Evolutionary conservation across 2,888 invertebrate species (phyloP), one percentile per base, ranked within the genome.

Genomic region (Latrodectus hesperus): DNA sequence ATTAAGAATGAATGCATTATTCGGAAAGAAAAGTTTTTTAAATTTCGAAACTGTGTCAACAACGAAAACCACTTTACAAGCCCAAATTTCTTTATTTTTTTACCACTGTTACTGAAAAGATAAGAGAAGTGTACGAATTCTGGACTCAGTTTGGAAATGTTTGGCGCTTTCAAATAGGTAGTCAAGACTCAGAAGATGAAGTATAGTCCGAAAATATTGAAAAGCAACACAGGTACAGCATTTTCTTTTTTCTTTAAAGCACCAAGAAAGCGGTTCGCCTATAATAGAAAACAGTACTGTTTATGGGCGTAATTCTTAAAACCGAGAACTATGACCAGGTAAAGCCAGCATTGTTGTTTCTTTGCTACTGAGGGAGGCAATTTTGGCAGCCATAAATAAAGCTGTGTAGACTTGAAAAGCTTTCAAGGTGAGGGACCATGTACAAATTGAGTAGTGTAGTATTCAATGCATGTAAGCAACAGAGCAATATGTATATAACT

Each of bases 381-480:
- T 86, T 86, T 81, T 75, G 38, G 64, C 38, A 65, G 81, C 67
- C 75, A 86, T 86, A 86, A 86, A 86, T 86, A 86, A 86, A 81
- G 67, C 64, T 86, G 64, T 60, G 77, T 67, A 53, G 38, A 52
- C 52, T 53, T 77, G 72, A 55, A 17, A 49, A 49, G 60, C 53
- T n/a, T 53, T 9, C 38, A 3, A 26, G 5, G 17, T 12, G 10
- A 52, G 84, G 84, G 73, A 53, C 14, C 55, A 52, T 72, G 64
- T 53, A 82, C 38, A 16, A 72, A 75, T 26, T 78, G 78, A 53
- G n/a, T 17, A 70, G 11, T 10, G 16, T 53, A 22, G 60, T 0
- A 11, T 12, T 11, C 12, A 60, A 60, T 12, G n/a, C 9, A 10
- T n/a, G 60, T n/a, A 60, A 60, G 60, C n/a, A n/a, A 16, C 6